Percentiles rank a stretch among this genome's conserved stretches.
Evolutionary conservation across 2,113 vertebrate genomes (phyloP).

Genomic region (Psettodes erumei): DNA sequence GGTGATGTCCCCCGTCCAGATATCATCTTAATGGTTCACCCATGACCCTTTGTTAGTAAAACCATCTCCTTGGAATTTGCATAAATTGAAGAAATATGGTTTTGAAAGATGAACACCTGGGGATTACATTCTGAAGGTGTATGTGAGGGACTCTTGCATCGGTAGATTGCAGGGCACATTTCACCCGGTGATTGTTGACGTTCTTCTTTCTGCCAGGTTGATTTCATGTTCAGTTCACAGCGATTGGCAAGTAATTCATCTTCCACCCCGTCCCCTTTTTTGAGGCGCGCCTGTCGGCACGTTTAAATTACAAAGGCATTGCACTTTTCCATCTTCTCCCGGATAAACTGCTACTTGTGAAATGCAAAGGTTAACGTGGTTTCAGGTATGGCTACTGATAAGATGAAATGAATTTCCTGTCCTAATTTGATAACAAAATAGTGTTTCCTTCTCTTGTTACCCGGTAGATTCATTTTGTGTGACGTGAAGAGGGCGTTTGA

Average conservation of each 20-base stretch:
- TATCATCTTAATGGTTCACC: not conserved
- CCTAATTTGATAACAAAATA: constrained; percentile 16
- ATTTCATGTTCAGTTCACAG: constrained; percentile 30
- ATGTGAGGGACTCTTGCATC: constrained; percentile 10
- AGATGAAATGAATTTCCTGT: constrained; percentile 55
- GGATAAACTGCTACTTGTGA: constrained; percentile 45
- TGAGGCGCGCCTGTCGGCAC: not conserved
- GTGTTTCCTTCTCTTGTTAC: constrained; percentile 21
- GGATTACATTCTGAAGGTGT: not conserved
- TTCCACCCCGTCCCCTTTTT: constrained; percentile 17
- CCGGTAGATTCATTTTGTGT: constrained; percentile 1
- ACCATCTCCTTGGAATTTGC: not conserved
- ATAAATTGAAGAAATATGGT: constrained; percentile 11
- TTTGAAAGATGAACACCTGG: not conserved
- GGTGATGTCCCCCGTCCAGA: not conserved
- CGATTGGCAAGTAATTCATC: constrained; percentile 6
- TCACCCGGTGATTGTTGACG: constrained; percentile 12
- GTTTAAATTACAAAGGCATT: constrained; percentile 11
- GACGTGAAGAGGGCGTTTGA: constrained; percentile 26
- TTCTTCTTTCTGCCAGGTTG: constrained; percentile 11
- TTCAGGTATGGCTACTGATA: constrained; percentile 42
- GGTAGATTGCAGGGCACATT: constrained; percentile 27
- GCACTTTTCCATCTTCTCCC: constrained; percentile 11
- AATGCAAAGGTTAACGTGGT: constrained; percentile 29
- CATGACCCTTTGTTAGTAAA: constrained; percentile 13